Base-by-base conservation (phyloP, 2,113 vertebrate species). In the Passer domesticus region DNA sequence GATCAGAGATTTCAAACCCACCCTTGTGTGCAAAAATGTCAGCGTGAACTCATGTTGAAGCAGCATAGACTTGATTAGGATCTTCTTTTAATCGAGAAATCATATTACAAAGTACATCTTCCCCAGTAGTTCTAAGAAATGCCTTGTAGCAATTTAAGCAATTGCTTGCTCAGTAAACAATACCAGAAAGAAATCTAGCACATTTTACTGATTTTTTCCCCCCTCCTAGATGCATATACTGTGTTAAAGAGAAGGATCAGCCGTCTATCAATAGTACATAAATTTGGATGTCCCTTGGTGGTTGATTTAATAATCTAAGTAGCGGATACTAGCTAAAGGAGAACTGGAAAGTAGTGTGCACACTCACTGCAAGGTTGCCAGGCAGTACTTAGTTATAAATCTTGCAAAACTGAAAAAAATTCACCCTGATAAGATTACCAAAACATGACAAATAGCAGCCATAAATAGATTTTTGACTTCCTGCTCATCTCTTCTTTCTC, bases 401-500 rank as follows among this genome's bases (percentile, higher is more conserved):
- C 76, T 44, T 60, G 35, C 47, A 78, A 64, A 82, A 73, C 68
- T 49, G 69, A 56, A 92, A 78, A 81, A 79, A 92, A 1, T 5
- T 43, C 53, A 44, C 24, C 33, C 73, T 39, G 68, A 47, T 92
- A 96, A 87, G 94, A 92, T 94, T 89, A 56, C 68, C 8, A 11
- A 56, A 92, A 88, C 68, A 47, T 60, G 87, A 95, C 56, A 95
- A 93, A 89, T 68, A 53, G 72, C 62, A 70, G 41, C 81, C 69
- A 64, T 82, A 96, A 96, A 92, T 94, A 94, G 89, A 67, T 92
- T 50, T 95, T 81, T 86, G 6, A 74, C 58, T 92, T 95, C 85
- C 89, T 90, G 72, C 69, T 95, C 69, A 58, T 90, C 83, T 72
- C 35, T 44, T 66, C 79, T 87, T 86, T 72, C 58, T 79, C 31